Base-by-base conservation (phyloP, 92 coral and sea anemone genomes). In the Pocillopora grandis region DNA sequence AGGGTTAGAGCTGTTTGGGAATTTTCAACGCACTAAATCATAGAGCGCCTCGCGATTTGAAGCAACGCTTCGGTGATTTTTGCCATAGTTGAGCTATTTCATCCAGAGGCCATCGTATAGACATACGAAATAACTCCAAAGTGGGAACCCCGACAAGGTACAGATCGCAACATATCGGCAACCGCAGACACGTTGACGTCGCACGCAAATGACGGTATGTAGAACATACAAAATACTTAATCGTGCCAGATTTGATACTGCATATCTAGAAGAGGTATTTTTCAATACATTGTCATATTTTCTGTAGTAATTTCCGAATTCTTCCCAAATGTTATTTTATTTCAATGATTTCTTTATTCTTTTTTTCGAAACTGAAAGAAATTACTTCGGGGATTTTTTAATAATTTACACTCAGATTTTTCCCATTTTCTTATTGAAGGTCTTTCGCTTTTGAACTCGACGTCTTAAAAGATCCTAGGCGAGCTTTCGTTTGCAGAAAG, bases 51-150 rank as follows among this genome's bases (percentile, higher is more conserved):
- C 33, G 77, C 81, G 31, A 42, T 73, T 71, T 21, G 15, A 63
- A 89, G 56, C 56, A 75, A 66, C 23, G 62, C 64, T 36, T 19
- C 33, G 35, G 86, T 61, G 21, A 84, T 68, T 48, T 89, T 66
- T 16, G 89, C 84, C 2, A 14, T 81, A 71, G 81, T 76, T 49
- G 62, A 87, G 17, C 79, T 86, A 66, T 60, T 82, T n/a, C 59
- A 81, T 17, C 73, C 64, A 67, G 87, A 75, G 15, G 60, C 77
- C 66, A 61, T 81, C 12, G 73, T 62, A 52, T 80, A 81, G 60
- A 35, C 82, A 66, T 71, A 67, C 21, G 74, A 82, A 36, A 84
- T 80, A 57, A 85, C 90, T 42, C 84, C 80, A 9, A 64, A 70
- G 12, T 85, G 84, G 87, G 62, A 79, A 37, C n/a, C 21, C 8